These are phyloP conservation scores for Apodemia hepburni DNA, from an alignment of 2,888 invertebrate species.

Conservation along the genomic window DNA sequence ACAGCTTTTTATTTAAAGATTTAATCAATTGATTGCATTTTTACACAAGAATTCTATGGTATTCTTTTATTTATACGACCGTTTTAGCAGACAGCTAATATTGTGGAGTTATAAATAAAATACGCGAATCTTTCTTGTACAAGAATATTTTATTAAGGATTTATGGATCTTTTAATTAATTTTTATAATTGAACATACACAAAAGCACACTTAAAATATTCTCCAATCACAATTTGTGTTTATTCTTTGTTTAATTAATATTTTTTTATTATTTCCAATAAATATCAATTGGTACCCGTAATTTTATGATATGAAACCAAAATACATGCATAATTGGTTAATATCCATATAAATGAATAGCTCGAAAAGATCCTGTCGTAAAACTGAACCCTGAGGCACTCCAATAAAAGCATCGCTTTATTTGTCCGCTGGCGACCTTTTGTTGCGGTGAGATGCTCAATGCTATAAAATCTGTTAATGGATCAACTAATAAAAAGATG, in stretches of 20 bases:
- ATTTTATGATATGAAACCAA: slow-evolving; percentile 17
- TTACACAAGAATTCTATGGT: background rate
- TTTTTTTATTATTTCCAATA: background rate
- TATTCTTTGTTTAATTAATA: background rate
- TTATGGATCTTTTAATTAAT: too few species aligned
- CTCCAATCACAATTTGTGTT: too few species aligned
- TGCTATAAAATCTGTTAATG: slow-evolving; percentile 66
- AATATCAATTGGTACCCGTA: background rate
- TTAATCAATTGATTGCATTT: background rate
- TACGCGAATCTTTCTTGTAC: background rate
- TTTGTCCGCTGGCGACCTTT: slow-evolving; percentile 56
- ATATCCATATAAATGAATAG: slow-evolving; percentile 41
- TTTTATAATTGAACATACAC: too few species aligned
- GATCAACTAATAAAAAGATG: slow-evolving; percentile 61
- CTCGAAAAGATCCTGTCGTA: slow-evolving; percentile 50
- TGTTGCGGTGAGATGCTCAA: slow-evolving; percentile 51
- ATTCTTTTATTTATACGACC: background rate
- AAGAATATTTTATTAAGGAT: background rate
- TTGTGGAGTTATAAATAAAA: background rate
- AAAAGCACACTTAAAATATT: too few species aligned
- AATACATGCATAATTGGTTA: slow-evolving; percentile 41
- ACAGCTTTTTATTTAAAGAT: background rate
- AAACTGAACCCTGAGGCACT: slow-evolving; percentile 45
- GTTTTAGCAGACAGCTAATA: background rate
- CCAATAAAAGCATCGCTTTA: slow-evolving; percentile 55